Evolutionary conservation across 2,888 invertebrate species (phyloP).

Genomic region (Eumerus sabulonum): DNA sequence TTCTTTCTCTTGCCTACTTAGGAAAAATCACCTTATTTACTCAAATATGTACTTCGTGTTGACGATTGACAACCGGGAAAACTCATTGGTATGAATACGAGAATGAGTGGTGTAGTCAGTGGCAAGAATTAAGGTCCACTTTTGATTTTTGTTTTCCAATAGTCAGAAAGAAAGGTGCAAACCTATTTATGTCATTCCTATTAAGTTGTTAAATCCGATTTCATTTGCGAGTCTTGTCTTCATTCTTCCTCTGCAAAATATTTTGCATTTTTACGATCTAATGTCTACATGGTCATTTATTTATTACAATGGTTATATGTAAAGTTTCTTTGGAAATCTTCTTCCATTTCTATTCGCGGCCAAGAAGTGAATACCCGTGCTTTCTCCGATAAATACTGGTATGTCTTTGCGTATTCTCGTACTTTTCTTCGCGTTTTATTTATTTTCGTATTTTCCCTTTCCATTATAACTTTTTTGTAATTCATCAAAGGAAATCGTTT

Average conservation of each 20-base stretch:
- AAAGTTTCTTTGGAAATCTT: constrained; percentile 27
- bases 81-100: background rate
- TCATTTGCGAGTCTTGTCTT: no score
- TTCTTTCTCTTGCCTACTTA: constrained; percentile 20
- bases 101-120: background rate
- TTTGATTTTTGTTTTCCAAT: constrained; percentile 41
- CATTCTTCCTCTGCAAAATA: no score
- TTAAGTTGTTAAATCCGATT: constrained; percentile 19
- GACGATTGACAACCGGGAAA: constrained; percentile 14
- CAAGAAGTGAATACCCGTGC: constrained; percentile 28
- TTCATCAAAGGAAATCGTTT: no score
- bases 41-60: background rate
- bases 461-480: constrained; percentile 21
- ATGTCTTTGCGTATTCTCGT: constrained; percentile 38
- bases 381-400: constrained; percentile 44
- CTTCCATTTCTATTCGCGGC: constrained; percentile 25
- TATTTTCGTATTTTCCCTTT: constrained; percentile 54
- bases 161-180: constrained; percentile 3
- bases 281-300: constrained; percentile 31
- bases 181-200: background rate
- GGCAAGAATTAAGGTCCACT: constrained; percentile 33
- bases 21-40: constrained; percentile 5
- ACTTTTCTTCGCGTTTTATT: constrained; percentile 31
- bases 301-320: constrained; percentile 36
- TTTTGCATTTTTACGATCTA: no score